Conservation (phyloP, 2,113 vertebrate species). For the Spea multiplicata region DNA sequence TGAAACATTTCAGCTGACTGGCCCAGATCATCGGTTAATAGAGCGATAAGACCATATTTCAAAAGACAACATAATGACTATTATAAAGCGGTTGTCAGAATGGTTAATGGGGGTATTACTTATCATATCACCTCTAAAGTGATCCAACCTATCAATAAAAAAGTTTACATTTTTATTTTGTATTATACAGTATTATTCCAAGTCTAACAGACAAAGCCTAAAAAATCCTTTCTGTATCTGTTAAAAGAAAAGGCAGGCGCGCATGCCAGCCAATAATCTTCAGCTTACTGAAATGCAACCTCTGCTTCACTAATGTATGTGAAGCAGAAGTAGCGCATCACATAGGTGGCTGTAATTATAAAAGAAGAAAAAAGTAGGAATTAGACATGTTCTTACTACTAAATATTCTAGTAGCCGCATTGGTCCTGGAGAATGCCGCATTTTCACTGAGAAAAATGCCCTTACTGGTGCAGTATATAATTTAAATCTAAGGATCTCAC, state of each 20-base stretch:
- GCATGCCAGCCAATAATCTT: not conserved
- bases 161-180: too few relatives aligned
- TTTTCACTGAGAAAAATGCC: not conserved
- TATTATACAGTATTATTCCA: too few relatives aligned
- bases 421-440: constrained; percentile 11
- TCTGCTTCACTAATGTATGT: too few relatives aligned
- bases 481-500: not conserved
- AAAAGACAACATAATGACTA: too few relatives aligned
- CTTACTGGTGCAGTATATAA: not conserved
- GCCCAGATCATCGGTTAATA: too few relatives aligned
- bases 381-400: not conserved
- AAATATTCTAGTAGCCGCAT: constrained; percentile 14
- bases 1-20: too few relatives aligned
- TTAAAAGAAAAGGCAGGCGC: constrained; percentile 10
- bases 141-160: too few relatives aligned
- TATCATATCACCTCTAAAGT: too few relatives aligned
- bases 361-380: not conserved
- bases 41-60: too few relatives aligned
- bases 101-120: too few relatives aligned
- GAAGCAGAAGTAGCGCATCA: not conserved
- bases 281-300: not conserved
- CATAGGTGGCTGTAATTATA: not conserved
- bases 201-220: not conserved
- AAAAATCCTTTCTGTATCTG: not conserved
- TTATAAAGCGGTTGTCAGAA: too few relatives aligned